These are phyloP conservation scores for Numenius arquata DNA, from an alignment of 2,113 vertebrate genomes.

Conservation along the genomic window DNA sequence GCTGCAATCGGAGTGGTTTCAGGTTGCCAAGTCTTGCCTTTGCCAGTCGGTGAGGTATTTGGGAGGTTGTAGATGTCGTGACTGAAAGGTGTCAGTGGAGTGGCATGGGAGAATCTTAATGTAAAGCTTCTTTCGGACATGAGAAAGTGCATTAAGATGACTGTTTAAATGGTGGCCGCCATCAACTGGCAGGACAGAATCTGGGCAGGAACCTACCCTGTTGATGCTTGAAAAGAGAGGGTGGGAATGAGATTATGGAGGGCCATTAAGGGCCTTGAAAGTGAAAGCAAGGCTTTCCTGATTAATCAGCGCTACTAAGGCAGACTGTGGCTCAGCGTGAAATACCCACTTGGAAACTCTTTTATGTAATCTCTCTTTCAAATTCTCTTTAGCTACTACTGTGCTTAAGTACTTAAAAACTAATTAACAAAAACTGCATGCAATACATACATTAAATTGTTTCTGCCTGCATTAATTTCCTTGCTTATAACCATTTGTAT, in stretches of 20 bases:
- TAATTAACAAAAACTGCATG: conserved; percentile 27
- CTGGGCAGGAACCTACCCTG: not conserved
- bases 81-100: not conserved
- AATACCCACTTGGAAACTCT: not conserved
- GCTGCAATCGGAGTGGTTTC: not conserved
- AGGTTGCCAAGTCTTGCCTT: not conserved
- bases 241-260: not conserved
- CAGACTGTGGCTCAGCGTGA: not conserved
- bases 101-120: not conserved
- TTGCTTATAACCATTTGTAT: not conserved
- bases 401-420: conserved; percentile 53
- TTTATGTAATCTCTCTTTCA: conserved; percentile 10
- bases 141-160: not conserved
- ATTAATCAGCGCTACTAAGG: not conserved
- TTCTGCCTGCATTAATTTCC: not conserved
- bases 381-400: conserved; percentile 24
- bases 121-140: not conserved
- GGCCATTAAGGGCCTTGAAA: not conserved
- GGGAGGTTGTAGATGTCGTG: not conserved
- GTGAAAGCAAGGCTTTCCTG: not conserved
- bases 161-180: not conserved
- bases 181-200: not conserved
- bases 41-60: fast-evolving
- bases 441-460: not conserved
- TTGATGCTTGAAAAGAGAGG: not conserved